Percentiles rank a stretch among this genome's conserved stretches.
Evolutionary conservation across 1,140 invertebrate genomes (phyloP).

Genomic region (Lutraria rhynchaena): DNA sequence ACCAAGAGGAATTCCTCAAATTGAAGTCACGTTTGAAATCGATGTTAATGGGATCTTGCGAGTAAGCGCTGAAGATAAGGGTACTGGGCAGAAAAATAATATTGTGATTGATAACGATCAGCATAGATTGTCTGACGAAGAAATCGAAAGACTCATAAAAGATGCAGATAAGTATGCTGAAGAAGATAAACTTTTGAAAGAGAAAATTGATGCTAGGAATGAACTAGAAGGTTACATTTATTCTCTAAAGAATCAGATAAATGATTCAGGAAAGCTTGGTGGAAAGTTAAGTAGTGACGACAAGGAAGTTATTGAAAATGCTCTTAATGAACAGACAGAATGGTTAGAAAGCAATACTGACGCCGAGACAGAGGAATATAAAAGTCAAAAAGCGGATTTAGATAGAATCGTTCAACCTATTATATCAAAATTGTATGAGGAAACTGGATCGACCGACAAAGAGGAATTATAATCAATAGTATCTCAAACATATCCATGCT

Average conservation of each 20-base stretch:
- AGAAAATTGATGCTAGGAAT: constrained; percentile 95
- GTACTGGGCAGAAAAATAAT: constrained; percentile 98
- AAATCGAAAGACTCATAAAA: constrained; percentile 98
- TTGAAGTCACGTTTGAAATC: constrained; percentile 99
- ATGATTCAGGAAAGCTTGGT: constrained; percentile 98
- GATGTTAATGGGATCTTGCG: constrained; percentile 99
- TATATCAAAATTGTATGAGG: constrained; percentile 97
- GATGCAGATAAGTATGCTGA: constrained; percentile 99
- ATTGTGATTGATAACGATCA: constrained; percentile 99
- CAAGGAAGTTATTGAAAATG: constrained; percentile 95
- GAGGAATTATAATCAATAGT: constrained; percentile 44
- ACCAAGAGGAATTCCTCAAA: constrained; percentile 98
- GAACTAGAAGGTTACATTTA: constrained; percentile 91
- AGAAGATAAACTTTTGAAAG: constrained; percentile 96
- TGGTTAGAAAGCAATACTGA: constrained; percentile 98
- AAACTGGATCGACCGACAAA: constrained; percentile 85
- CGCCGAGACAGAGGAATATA: constrained; percentile 95
- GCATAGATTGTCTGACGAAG: constrained; percentile 96
- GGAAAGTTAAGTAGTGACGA: constrained; percentile 94
- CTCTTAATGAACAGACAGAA: constrained; percentile 97
- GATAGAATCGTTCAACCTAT: constrained; percentile 98
- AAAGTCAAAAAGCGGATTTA: constrained; percentile 97
- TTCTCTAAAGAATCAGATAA: constrained; percentile 96
- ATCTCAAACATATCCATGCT: too few relatives aligned
- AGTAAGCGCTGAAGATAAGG: constrained; percentile 97